These are phyloP conservation scores for Falco rusticolus DNA, from an alignment of 2,797 vertebrate species.

Conservation along the genomic window DNA sequence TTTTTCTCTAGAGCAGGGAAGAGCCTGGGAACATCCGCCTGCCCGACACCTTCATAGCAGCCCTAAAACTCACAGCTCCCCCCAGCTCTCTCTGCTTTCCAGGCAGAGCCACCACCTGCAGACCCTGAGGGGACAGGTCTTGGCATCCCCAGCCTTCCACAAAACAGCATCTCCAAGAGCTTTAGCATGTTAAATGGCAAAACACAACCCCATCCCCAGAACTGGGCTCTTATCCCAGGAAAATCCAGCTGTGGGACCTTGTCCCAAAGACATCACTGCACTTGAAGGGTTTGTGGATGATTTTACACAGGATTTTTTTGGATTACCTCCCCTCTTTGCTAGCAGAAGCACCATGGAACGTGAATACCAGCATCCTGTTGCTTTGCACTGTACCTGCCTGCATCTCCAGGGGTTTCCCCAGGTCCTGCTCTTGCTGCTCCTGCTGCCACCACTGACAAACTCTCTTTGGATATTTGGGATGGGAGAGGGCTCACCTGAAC, in stretches of 20 bases:
- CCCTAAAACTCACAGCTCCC: rapidly evolving
- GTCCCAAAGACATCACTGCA: rapidly evolving
- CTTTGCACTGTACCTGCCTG: rapidly evolving
- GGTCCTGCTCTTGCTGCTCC: neutral
- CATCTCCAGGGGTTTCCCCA: neutral
- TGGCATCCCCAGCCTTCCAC: neutral
- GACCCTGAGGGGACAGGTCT: rapidly evolving
- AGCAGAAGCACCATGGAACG: rapidly evolving
- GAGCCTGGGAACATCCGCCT: neutral
- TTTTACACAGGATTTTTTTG: rapidly evolving
- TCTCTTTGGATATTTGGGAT: neutral
- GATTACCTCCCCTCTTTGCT: neutral
- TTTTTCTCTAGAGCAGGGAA: neutral
- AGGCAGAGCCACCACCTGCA: neutral
- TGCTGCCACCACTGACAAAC: rapidly evolving
- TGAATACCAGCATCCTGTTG: rapidly evolving
- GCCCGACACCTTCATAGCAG: rapidly evolving
- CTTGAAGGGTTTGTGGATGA: neutral
- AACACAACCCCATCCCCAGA: rapidly evolving
- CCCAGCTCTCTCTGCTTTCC: neutral
- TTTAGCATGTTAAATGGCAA: neutral
- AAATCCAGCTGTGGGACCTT: rapidly evolving
- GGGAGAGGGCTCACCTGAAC: neutral
- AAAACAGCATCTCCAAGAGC: neutral
- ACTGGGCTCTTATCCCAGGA: neutral